Evolutionary conservation across 2,797 vertebrate genomes (phyloP), one percentile per base, ranked within the genome.

Genomic region (Melanogrammus aeglefinus): DNA sequence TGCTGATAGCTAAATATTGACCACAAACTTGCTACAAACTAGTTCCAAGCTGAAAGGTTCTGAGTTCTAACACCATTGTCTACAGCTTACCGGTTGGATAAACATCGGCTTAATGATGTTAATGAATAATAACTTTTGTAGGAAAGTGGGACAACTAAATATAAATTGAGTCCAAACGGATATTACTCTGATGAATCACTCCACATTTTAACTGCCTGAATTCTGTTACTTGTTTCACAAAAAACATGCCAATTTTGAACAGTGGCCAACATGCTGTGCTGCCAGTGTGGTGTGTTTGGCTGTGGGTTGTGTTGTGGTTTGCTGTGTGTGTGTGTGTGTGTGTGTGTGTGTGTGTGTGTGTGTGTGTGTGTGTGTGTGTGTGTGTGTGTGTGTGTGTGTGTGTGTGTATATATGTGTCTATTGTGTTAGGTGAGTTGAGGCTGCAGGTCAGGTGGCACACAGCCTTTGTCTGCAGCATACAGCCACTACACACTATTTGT

Each of bases 381-480:
- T 63, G n/a, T 69, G 63, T 66, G 63, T 27, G n/a, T 66, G 51
- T 44, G 41, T 44, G 41, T 44, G 12, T 44, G 35, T 63, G 57
- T 69, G 63, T 69, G 63, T 27, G n/a, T 69, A 27, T 69, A n/a
- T 27, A 12, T 69, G 63, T 69, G 63, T 69, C 16, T 44, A 38
- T 47, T 36, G 63, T 69, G 63, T 69, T 24, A n/a, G 63, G 63
- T 27, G 63, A n/a, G 57, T 63, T 24, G 57, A 24, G 63, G 63
- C 63, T 27, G 63, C 63, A 69, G 63, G 63, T 69, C 63, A 69
- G 63, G 63, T 69, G 63, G 63, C 63, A 69, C 24, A 27, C 63
- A 69, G 63, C 63, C 63, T 39, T 24, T 75, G 35, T 41, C 29
- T 75, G n/a, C 47, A 13, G 72, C 27, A 38, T 31, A 27, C 63